Conservation (phyloP, 2,797 vertebrate genomes). For the Myotis findleyi region DNA sequence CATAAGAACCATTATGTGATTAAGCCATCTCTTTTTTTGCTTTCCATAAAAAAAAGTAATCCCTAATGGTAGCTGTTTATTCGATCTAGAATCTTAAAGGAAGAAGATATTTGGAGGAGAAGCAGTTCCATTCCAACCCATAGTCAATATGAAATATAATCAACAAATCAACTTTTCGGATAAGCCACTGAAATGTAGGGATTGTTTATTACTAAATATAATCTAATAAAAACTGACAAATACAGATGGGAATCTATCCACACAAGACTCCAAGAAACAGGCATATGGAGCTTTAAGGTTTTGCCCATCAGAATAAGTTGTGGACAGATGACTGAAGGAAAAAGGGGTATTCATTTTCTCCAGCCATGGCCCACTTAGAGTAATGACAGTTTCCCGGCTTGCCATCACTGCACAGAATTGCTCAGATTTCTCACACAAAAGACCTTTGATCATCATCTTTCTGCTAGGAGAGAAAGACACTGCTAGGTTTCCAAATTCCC, state of each 20-base stretch:
- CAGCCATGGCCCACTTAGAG: conserved; percentile 12
- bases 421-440: background rate
- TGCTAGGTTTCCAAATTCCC: conserved; percentile 7
- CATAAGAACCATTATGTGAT: background rate
- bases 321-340: conserved; percentile 1
- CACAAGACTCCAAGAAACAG: background rate
- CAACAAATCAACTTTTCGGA: background rate
- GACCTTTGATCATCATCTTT: conserved; percentile 22
- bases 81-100: conserved; percentile 4
- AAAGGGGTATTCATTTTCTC: conserved; percentile 1
- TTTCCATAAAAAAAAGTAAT: background rate
- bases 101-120: background rate
- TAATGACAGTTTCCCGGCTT: background rate
- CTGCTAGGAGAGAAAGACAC: background rate
- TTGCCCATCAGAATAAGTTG: background rate
- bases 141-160: background rate
- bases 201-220: background rate
- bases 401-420: background rate
- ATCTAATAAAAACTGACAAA: background rate
- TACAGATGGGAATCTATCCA: background rate
- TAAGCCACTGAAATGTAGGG: background rate
- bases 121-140: background rate
- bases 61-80: background rate
- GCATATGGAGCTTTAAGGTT: background rate
- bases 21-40: background rate